Percentiles rank a stretch among this genome's conserved stretches.
phyloP scores from a whole-genome alignment of 2,113 vertebrate species.

The Delphinus delphis region DNA sequence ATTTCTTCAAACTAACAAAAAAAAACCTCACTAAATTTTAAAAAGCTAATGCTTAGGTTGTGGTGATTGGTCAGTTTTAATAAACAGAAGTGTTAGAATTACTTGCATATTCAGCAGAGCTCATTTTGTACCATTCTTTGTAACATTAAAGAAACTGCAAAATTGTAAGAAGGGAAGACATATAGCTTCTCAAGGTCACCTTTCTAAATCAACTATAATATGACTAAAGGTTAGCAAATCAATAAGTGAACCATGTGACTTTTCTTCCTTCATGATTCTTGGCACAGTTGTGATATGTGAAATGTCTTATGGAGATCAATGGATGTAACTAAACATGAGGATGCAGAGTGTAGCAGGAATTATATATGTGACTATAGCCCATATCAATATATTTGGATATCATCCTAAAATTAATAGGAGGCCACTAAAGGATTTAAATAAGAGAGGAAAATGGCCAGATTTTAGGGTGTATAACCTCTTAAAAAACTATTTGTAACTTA shows the following conservation, averaged over 20 bases:
- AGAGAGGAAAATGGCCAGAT: not conserved
- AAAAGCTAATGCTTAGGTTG: not conserved
- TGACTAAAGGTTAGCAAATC: not conserved
- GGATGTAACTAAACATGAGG: not conserved
- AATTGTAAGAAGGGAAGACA: not conserved
- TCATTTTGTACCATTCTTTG: not conserved
- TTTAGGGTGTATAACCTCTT: not conserved
- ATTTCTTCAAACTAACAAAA: not conserved
- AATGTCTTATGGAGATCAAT: not conserved
- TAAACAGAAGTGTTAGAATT: not conserved
- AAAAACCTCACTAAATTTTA: not conserved
- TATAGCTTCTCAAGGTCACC: not conserved
- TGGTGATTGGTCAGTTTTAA: not conserved
- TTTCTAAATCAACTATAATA: not conserved
- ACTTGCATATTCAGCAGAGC: not conserved
- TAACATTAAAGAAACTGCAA: not conserved
- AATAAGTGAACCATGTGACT: not conserved
- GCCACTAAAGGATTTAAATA: not conserved
- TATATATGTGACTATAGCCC: not conserved
- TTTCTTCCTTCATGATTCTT: not conserved
- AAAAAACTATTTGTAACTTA: not conserved
- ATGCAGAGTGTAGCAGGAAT: not conserved
- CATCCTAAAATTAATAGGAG: not conserved
- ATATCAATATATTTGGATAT: not conserved
- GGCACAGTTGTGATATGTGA: not conserved